Percentiles rank a stretch among this genome's conserved stretches.
Conservation (phyloP, 2,113 vertebrate species). For the Carassius auratus region DNA sequence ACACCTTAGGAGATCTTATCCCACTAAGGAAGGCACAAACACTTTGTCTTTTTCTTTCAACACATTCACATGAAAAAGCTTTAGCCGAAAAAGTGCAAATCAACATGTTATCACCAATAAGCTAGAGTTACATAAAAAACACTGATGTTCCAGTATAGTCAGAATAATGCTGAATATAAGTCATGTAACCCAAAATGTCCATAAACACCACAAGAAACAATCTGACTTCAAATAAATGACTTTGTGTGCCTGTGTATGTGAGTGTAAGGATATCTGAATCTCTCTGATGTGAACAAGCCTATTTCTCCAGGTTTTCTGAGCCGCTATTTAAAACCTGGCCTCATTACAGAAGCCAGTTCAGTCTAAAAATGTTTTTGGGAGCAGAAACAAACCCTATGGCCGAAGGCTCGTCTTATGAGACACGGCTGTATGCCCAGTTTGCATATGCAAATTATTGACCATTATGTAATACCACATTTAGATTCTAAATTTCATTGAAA, state of each 20-base stretch:
- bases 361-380: conserved; percentile 52
- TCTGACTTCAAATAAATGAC: conserved; percentile 36
- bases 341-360: conserved; percentile 38
- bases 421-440: neutral
- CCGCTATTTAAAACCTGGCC: conserved; percentile 56
- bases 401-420: conserved; percentile 10
- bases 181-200: conserved; percentile 3
- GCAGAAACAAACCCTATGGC: conserved; percentile 11
- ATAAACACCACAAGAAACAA: neutral
- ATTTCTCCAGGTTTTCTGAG: conserved; percentile 9
- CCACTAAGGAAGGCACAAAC: conserved; percentile 46
- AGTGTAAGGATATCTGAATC: neutral
- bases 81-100: conserved; percentile 36
- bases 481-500: neutral
- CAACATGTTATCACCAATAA: conserved; percentile 8
- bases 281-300: neutral
- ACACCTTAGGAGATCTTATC: conserved; percentile 6
- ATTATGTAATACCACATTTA: neutral
- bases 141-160: neutral
- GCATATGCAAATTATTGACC: neutral
- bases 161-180: neutral
- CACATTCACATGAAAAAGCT: conserved; percentile 41
- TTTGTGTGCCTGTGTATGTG: conserved; percentile 24
- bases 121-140: conserved; percentile 17
- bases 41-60: neutral